Base-by-base conservation (phyloP, 2,888 invertebrate genomes). In the Nephrotoma appendiculata region DNA sequence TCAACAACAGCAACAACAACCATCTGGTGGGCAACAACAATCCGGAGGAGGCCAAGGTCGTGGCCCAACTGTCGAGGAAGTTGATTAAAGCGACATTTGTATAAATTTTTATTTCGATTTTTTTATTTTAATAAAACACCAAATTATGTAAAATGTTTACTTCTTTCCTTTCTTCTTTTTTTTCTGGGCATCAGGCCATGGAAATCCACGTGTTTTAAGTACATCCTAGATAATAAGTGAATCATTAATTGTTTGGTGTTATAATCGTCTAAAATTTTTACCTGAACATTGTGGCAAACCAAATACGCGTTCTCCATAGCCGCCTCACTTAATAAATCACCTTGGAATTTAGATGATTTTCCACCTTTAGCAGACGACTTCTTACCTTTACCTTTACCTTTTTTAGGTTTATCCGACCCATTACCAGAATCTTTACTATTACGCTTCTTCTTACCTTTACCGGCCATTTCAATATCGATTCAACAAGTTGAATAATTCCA, bases 231-330 rank as follows among this genome's bases (percentile, higher is more conserved):
- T 88, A 87, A 9, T 41, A 86, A 85, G 41, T 19, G 19, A 85
- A 11, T 45, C 5, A 85, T 45, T 44, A 44, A 85, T 7, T 85
- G 43, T 71, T 86, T 87, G 86, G 86, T 86, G 15, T 86, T 11
- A 41, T 48, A 5, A 86, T 19, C 1, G 85, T 45, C 84, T 86
- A 83, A 86, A 86, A 41, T 31, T 31, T 2, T 93, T 89, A 96
- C 96, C 91, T 97, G 97, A 0, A 98, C 96, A 90, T 97, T 98
- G 90, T 98, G 98, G 89, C 98, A 98, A 0, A 96, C 97, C 90
- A 96, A 97, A 90, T 98, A 98, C 0, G 98, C 97, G 90, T 98
- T 98, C 88, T 97, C 96, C 97, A 98, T 98, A 0, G 97, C 98
- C 2, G 96, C 95, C 89, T 97, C 96, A 88, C 96, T 96, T 89